Evolutionary conservation across 2,888 invertebrate genomes (phyloP).

Genomic region (Drosophila vallismaia): DNA sequence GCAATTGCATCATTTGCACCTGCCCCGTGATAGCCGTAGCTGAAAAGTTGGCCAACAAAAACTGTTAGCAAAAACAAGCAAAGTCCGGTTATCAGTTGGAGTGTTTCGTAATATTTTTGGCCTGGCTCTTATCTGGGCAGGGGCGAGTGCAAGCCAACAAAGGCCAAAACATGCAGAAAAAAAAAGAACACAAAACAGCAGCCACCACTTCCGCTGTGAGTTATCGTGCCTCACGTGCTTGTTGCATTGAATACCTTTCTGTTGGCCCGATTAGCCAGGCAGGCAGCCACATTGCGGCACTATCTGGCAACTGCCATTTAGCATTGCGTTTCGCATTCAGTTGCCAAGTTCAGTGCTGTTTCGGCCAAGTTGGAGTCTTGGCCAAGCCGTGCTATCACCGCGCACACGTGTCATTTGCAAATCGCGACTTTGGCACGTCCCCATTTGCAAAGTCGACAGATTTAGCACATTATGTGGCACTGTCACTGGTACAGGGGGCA

Average conservation of each 20-base stretch:
- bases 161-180: too few relatives aligned
- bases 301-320: constrained; percentile 46
- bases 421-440: constrained; percentile 75
- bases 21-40: constrained; percentile 35
- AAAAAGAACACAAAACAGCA: too few relatives aligned
- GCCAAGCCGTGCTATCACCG: constrained; percentile 33
- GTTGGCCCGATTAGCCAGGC: constrained; percentile 49
- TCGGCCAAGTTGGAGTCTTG: not conserved
- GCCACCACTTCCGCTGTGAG: constrained; percentile 55
- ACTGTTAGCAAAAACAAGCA: constrained; percentile 10
- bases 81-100: constrained; percentile 46
- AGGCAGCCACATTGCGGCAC: constrained; percentile 3
- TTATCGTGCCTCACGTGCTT: constrained; percentile 66
- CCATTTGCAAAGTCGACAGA: constrained; percentile 59
- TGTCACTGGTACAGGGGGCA: too few relatives aligned
- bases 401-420: constrained; percentile 71
- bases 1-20: constrained; percentile 64
- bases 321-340: constrained; percentile 26
- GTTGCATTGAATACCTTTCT: constrained; percentile 14
- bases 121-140: constrained; percentile 45
- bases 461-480: constrained; percentile 51
- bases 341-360: constrained; percentile 3
- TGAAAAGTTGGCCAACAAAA: constrained; percentile 21
- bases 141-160: constrained; percentile 40
- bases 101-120: constrained; percentile 63